These are phyloP conservation scores for Myotis davidii DNA, from an alignment of 2,113 vertebrate genomes.

Conservation along the genomic window DNA sequence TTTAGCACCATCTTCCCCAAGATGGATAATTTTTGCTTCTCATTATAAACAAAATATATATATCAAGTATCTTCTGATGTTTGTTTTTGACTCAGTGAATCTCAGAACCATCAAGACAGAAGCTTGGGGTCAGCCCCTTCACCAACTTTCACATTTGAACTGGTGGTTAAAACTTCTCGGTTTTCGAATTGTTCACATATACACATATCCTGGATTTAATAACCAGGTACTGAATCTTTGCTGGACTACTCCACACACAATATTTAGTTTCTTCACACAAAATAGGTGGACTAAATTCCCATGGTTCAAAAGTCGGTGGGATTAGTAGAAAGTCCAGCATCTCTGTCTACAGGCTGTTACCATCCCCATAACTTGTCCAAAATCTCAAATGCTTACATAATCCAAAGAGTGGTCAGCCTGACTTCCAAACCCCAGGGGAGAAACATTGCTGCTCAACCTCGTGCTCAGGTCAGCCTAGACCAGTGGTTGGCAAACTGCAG, in stretches of 20 bases:
- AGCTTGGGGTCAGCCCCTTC: background rate
- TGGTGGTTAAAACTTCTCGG: background rate
- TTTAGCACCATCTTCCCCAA: background rate
- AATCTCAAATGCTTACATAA: background rate
- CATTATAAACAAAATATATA: background rate
- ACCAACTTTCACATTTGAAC: background rate
- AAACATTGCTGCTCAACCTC: background rate
- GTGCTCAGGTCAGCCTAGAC: background rate
- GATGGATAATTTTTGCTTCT: background rate
- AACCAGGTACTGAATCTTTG: background rate
- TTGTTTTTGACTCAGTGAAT: conserved; percentile 2
- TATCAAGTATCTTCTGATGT: background rate
- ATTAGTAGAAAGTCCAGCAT: background rate
- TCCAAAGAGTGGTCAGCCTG: background rate
- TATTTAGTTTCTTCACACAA: conserved; percentile 12
- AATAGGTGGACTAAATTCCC: background rate
- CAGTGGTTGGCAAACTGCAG: too few species aligned
- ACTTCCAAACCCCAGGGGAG: background rate
- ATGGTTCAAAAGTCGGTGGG: background rate
- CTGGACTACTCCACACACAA: background rate
- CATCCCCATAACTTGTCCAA: background rate
- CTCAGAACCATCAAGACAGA: conserved; percentile 4
- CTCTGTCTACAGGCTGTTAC: background rate
- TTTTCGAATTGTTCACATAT: background rate
- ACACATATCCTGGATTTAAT: background rate